phyloP scores from a whole-genome alignment of 2,797 vertebrate genomes.

The Alectoris magna region DNA sequence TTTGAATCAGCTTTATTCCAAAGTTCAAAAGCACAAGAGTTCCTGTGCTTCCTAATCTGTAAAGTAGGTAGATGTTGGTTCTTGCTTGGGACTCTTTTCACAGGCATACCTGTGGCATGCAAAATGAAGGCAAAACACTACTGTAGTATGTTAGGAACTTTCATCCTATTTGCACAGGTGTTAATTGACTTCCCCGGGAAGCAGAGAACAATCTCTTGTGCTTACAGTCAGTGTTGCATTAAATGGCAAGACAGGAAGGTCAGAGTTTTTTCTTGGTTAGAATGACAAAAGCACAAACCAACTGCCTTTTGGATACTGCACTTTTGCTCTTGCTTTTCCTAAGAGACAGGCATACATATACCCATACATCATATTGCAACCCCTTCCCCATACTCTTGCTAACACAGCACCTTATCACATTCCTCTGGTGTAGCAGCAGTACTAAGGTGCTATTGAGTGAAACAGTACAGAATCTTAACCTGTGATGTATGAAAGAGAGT shows the following conservation, averaged over 20 bases:
- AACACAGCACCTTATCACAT: not conserved
- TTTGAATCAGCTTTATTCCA: not conserved
- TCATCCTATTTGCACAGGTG: not conserved
- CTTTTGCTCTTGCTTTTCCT: not conserved
- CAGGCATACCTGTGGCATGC: not conserved
- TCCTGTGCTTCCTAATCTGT: not conserved
- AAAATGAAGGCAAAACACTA: not conserved
- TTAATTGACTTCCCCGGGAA: not conserved
- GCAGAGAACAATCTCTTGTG: not conserved
- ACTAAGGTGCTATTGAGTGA: constrained; percentile 30
- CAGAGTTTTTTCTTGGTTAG: not conserved
- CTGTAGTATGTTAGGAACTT: not conserved
- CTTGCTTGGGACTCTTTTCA: not conserved
- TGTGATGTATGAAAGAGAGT: not conserved
- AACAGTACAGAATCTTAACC: constrained; percentile 8
- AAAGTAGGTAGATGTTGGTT: not conserved
- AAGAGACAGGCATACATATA: not conserved
- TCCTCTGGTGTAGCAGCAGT: not conserved
- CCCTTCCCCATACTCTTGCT: not conserved
- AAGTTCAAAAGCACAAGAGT: not conserved
- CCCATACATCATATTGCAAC: not conserved
- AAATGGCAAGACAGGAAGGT: not conserved
- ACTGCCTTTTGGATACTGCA: not conserved
- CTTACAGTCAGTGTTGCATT: not conserved
- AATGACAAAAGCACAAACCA: not conserved